Evolutionary conservation across 2,797 vertebrate species (phyloP), one percentile per base, ranked within the genome.

Genomic region (Oryzias dopingdopingensis): DNA sequence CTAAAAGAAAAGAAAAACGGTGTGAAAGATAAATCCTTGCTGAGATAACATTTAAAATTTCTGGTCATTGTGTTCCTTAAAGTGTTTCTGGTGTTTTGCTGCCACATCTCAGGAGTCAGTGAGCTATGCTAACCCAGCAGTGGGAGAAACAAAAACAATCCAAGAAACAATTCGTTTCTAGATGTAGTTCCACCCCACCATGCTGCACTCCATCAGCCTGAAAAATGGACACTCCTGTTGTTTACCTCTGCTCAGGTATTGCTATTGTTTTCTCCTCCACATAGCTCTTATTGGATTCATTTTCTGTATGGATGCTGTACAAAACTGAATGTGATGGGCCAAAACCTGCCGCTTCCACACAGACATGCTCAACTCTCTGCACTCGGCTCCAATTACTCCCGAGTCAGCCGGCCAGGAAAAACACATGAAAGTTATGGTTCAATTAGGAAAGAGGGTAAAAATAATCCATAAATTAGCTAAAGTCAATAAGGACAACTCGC

Each of bases 381-480:
- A 49, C 50, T 70, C 74, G 59, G 76, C 67, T 52, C 64, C 78
- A 82, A 83, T 86, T 89, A 81, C 70, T 70, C 51, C 65, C 48
- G 44, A 56, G 63, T 66, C 67, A 59, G 68, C 40, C 52, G 70
- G 72, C 54, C 45, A 58, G 49, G 59, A 62, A 74, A 83, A 84
- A 85, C 72, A 72, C 72, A 80, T 70, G 74, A 80, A 88, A 89
- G 82, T 82, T 87, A 88, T 86, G 70, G 84, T 83, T 82, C 83
- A 89, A 89, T 91, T 88, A 89, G 62, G 59, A 60, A 47, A 74
- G 56, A 71, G 84, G 83, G 70, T 85, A 87, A 88, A 90, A 92
- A 88, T 87, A 86, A 88, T 90, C 82, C 82, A 86, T 86, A 82
- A 91, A 91, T 89, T 86, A 90, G 82, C 82, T 81, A 73, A 88